Percentiles rank a stretch among this genome's conserved stretches.
Evolutionary conservation across 2,113 vertebrate genomes (phyloP).

Genomic region (Archilochus colubris): DNA sequence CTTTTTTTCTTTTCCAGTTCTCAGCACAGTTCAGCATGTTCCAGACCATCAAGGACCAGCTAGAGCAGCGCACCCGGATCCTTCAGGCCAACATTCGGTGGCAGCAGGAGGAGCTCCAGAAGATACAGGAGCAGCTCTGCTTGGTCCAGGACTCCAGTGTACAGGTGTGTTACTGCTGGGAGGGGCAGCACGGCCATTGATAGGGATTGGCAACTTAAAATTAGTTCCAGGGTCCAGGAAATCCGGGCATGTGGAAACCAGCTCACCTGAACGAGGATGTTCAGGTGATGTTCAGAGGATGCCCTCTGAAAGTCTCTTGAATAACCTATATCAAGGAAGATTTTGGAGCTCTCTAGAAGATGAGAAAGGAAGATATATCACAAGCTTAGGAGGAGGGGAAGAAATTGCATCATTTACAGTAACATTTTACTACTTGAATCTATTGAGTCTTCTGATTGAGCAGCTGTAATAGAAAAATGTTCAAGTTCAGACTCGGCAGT

Average conservation of each 20-base stretch:
- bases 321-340: neutral
- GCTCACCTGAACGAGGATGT: neutral
- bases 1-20: constrained; percentile 44
- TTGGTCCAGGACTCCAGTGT: constrained; percentile 80
- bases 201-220: neutral
- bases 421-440: neutral
- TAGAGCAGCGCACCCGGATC: constrained; percentile 79
- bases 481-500: neutral
- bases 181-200: fast-evolving
- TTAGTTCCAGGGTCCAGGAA: neutral
- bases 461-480: neutral
- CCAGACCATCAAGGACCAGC: constrained; percentile 82
- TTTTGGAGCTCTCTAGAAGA: neutral
- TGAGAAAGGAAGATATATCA: neutral
- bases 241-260: neutral
- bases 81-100: constrained; percentile 83
- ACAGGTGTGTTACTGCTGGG: constrained; percentile 63
- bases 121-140: constrained; percentile 83
- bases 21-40: constrained; percentile 79
- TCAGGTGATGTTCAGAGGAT: neutral
- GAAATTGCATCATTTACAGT: neutral
- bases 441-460: neutral
- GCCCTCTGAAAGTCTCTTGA: neutral
- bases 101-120: constrained; percentile 84
- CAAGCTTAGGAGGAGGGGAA: neutral